Evolutionary conservation across 2,113 vertebrate species (phyloP).

Genomic region (Larimichthys polyactis): DNA sequence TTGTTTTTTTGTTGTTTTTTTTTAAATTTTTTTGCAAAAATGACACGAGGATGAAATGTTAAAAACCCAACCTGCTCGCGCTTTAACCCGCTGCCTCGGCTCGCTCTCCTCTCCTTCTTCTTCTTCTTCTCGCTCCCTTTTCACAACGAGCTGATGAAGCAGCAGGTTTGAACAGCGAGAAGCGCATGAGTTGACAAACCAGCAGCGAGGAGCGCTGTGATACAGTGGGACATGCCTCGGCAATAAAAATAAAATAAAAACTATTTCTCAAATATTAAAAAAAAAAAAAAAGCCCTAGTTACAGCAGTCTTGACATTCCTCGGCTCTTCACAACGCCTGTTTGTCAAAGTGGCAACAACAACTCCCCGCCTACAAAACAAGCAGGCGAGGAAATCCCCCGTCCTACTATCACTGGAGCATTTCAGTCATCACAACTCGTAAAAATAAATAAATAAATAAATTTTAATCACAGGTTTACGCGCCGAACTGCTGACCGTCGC

Average conservation of each 20-base stretch:
- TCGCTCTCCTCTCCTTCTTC: too few relatives aligned
- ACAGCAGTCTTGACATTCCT: constrained; percentile 70
- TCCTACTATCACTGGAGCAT: constrained; percentile 53
- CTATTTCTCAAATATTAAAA: not conserved
- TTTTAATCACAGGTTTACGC: not conserved
- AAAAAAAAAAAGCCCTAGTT: constrained; percentile 32
- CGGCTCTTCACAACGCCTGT: constrained; percentile 62
- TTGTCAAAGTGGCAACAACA: constrained; percentile 69
- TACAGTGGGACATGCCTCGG: constrained; percentile 10
- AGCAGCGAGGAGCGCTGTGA: constrained; percentile 29
- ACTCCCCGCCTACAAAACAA: constrained; percentile 79
- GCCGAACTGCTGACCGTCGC: not conserved
- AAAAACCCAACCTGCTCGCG: constrained; percentile 73
- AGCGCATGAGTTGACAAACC: constrained; percentile 79
- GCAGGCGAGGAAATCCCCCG: constrained; percentile 81
- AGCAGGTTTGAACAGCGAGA: constrained; percentile 78
- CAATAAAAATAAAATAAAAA: constrained; percentile 35
- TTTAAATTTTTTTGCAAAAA: constrained; percentile 3
- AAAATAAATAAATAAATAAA: too few relatives aligned
- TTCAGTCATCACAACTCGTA: not conserved
- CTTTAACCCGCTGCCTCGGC: constrained; percentile 70
- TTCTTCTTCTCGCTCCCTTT: constrained; percentile 58
- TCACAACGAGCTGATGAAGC: constrained; percentile 80
- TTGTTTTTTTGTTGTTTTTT: not conserved
- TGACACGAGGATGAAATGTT: constrained; percentile 37